Evolutionary conservation across 2,797 vertebrate genomes (phyloP), one percentile per base, ranked within the genome.

Genomic region (Molothrus ater): DNA sequence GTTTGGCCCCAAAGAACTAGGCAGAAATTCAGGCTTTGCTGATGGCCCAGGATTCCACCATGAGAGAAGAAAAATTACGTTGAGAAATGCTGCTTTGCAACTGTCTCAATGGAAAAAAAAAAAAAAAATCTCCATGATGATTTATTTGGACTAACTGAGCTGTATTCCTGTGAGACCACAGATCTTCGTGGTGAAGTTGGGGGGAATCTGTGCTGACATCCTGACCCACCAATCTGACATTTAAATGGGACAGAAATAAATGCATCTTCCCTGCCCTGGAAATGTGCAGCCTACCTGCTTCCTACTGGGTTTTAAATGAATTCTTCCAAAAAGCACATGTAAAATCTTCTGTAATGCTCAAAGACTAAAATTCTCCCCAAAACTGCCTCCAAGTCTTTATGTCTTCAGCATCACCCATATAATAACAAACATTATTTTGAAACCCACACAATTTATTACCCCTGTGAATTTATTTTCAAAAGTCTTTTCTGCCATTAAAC

Each of bases 381-480:
- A 68, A 87, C 42, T 90, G 81, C 40, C 69, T 93, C 86, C 36
- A 25, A 45, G 43, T 40, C 29, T 54, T 74, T 73, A 66, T 28
- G 43, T 26, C 90, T 79, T 90, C 88, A 78, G 29, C 54, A 59
- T 78, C 45, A 45, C 38, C 51, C 69, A 28, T 19, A 34, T 19
- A 84, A 95, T 93, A 84, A 93, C 78, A 83, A 89, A 94, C 80
- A 95, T 94, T 95, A 94, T 95, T 97, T 93, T 89, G 90, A 97
- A 96, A 82, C 54, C 87, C 76, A 89, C 86, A 38, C 43, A 22
- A 47, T 17, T 88, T 85, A 88, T 93, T 94, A 92, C 34, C 42
- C 82, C 76, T 5, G 5, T 83, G 81, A 93, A 90, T 84, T 96
- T 92, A 71, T 91, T 92, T 36, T 53, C 66, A 63, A 61, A 17